Percentiles rank a stretch among this genome's conserved stretches.
Conservation (phyloP, 1,140 invertebrate species). For the Platyura marginata region DNA sequence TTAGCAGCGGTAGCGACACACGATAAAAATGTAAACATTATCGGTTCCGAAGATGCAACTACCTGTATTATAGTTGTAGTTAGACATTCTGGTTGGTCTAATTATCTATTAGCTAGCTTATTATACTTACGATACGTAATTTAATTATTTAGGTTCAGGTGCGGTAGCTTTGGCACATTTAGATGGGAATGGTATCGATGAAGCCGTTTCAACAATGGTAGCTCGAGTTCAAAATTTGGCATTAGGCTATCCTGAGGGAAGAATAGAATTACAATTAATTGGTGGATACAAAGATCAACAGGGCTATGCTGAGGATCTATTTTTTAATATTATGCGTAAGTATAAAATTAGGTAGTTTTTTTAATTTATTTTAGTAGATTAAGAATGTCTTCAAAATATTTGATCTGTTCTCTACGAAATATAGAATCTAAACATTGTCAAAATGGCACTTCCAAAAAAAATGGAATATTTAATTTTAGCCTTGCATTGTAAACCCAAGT, state of each 20-base stretch:
- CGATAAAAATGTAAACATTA: slow-evolving; percentile 77
- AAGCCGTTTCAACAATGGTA: slow-evolving; percentile 62
- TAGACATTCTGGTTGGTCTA: slow-evolving; percentile 66
- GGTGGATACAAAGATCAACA: slow-evolving; percentile 75
- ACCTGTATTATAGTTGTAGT: slow-evolving; percentile 83
- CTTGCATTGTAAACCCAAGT: too few relatives aligned
- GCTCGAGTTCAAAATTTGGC: slow-evolving; percentile 64
- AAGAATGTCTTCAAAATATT: too few relatives aligned
- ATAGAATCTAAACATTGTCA: too few relatives aligned
- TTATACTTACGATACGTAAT: background rate
- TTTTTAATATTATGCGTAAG: slow-evolving; percentile 79
- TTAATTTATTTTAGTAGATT: too few relatives aligned
- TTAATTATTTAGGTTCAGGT: slow-evolving; percentile 47
- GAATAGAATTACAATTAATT: slow-evolving; percentile 73
- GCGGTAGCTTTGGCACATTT: slow-evolving; percentile 74
- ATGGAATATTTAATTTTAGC: too few relatives aligned
- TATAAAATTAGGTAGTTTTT: too few relatives aligned
- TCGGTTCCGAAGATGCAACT: slow-evolving; percentile 86
- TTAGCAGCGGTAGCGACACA: slow-evolving; percentile 75
- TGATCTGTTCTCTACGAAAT: too few relatives aligned
- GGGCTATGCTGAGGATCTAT: slow-evolving; percentile 72
- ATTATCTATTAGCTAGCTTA: too few relatives aligned
- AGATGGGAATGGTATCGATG: slow-evolving; percentile 70
- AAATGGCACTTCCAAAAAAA: too few relatives aligned
- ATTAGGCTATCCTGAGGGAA: slow-evolving; percentile 63